Evolutionary conservation across 1,140 invertebrate species (phyloP), one percentile per base, ranked within the genome.

Genomic region (Philopotamus ludificatus): DNA sequence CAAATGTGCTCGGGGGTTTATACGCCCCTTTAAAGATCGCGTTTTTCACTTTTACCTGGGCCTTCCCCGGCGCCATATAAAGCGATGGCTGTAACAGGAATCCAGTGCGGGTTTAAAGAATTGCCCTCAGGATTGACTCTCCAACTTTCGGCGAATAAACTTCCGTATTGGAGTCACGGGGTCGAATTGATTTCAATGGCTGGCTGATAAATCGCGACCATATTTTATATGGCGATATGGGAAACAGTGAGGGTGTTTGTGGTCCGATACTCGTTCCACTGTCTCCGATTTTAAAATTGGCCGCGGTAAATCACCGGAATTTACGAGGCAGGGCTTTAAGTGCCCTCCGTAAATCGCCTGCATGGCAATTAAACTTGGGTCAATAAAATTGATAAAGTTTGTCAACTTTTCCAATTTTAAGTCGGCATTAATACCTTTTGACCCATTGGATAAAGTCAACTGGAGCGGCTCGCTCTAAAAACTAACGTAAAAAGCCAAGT

Each of bases 401-500:
- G 41, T 50, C 22, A 62, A 51, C 45, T 62, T 62, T 62, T 62
- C 47, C 59, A 62, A 62, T 62, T 62, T 62, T 49, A 39, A 62
- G 59, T 62, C 49, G n/a, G 59, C 20, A 62, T 62, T 62, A 51
- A 62, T 62, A 47, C 59, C 26, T 16, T 62, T 62, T 62, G 47
- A 51, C 59, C 59, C 59, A 51, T 9, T 51, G 45, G 51, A 54
- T 28, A 25, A 45, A 45, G 47, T 10, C 20, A 45, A 28, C 3
- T 18, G 26, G 18, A 41, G 47, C 22, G 45, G 34, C 28, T 26
- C 26, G 39, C 22, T 65, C 26, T 39, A 55, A 61, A 68, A 68
- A 68, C 66, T 68, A 68, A 63, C 49, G 50, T 54, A 55, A 64
- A 62, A 68, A 68, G 61, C 41, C 61, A 51, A 68, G 34, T 64